Percentiles rank a stretch among this genome's conserved stretches.
phyloP scores from a whole-genome alignment of 2,888 invertebrate species.

The Ormyrus thymus region DNA sequence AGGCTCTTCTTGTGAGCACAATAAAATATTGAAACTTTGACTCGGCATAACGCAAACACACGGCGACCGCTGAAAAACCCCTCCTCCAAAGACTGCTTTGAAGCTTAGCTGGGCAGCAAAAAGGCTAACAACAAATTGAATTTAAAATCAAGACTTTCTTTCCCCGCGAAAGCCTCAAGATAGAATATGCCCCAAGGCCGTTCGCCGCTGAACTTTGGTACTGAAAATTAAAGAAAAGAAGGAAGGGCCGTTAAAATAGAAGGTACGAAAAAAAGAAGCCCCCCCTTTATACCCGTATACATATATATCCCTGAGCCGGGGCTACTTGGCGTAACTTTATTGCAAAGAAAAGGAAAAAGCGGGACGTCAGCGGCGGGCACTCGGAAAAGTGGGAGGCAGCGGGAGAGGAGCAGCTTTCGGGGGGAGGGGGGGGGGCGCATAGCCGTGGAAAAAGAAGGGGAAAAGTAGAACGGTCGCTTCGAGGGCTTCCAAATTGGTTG shows the following conservation, averaged over 20 bases:
- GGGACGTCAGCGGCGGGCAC: neutral
- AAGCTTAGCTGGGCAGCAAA: neutral
- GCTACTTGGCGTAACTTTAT: slow-evolving; percentile 44
- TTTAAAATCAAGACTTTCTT: slow-evolving; percentile 37
- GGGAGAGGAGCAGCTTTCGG: neutral
- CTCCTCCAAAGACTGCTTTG: neutral
- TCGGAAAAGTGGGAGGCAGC: slow-evolving; percentile 26
- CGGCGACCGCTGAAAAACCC: neutral
- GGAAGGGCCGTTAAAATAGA: slow-evolving; percentile 3
- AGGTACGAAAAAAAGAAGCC: neutral
- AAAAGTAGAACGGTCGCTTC: slow-evolving; percentile 58
- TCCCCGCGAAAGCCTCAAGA: slow-evolving; percentile 6
- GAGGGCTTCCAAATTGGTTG: slow-evolving; percentile 67
- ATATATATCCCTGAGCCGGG: neutral
- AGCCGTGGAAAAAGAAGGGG: slow-evolving; percentile 27
- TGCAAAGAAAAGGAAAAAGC: slow-evolving; percentile 16
- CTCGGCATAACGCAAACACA: neutral
- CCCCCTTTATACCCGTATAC: slow-evolving; percentile 17
- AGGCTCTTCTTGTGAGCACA: too few relatives aligned
- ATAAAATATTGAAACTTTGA: neutral
- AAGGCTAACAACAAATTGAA: slow-evolving; percentile 11
- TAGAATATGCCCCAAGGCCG: slow-evolving; percentile 23
- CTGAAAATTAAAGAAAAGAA: slow-evolving; percentile 23
- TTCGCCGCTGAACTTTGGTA: slow-evolving; percentile 6
- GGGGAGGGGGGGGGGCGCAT: neutral